Evolutionary conservation across 2,797 vertebrate genomes (phyloP).

Genomic region (Xenopus petersii): DNA sequence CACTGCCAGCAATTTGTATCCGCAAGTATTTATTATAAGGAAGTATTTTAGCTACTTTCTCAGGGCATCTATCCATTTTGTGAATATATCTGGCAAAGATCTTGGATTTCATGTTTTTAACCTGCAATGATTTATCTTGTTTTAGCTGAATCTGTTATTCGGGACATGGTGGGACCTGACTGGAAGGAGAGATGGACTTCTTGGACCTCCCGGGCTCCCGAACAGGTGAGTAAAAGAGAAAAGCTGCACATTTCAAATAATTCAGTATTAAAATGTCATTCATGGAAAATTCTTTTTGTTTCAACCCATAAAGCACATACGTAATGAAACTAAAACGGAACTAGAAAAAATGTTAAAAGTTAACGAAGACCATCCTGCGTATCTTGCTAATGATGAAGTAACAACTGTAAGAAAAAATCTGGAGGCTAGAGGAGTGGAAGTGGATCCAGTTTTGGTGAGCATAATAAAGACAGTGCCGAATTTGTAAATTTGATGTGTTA

Average conservation of each 20-base stretch:
- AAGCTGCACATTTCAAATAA: not conserved
- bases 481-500: too few relatives aligned
- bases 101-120: not conserved
- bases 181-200: slow-evolving; percentile 92
- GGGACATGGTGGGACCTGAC: slow-evolving; percentile 92
- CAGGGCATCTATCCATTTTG: too few relatives aligned
- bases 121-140: too few relatives aligned
- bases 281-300: not conserved
- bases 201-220: slow-evolving; percentile 85
- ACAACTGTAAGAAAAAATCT: slow-evolving; percentile 97
- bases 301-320: slow-evolving; percentile 70
- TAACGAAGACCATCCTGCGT: slow-evolving; percentile 90
- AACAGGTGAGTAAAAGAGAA: slow-evolving; percentile 75
- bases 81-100: too few relatives aligned
- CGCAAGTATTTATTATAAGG: too few relatives aligned
- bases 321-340: slow-evolving; percentile 95
- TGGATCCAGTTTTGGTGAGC: slow-evolving; percentile 90
- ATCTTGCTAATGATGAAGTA: slow-evolving; percentile 94
- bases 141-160: slow-evolving; percentile 88
- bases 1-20: too few relatives aligned
- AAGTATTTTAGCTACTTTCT: too few relatives aligned
- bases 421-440: slow-evolving; percentile 82
- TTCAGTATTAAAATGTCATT: not conserved
- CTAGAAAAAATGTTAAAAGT: slow-evolving; percentile 90
- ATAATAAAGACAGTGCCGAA: too few relatives aligned